phyloP scores from a whole-genome alignment of 2,888 invertebrate species.

The Tridacna crocea region DNA sequence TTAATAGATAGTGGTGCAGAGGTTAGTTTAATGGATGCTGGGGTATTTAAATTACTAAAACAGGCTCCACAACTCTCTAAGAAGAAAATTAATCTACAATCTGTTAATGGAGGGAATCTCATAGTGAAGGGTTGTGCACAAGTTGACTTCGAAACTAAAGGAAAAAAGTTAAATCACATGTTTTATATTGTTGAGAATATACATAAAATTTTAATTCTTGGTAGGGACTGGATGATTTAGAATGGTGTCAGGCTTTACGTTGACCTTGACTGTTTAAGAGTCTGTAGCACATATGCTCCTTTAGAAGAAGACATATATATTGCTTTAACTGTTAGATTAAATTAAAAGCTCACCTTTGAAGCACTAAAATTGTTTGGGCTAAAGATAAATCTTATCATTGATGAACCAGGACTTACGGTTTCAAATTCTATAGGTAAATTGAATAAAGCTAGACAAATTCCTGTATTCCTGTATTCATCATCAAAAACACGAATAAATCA shows the following conservation, averaged over 20 bases:
- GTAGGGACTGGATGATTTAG: background rate
- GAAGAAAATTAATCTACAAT: conserved; percentile 8
- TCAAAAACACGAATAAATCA: background rate
- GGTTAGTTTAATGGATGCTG: conserved; percentile 11
- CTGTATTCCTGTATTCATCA: conserved; percentile 6
- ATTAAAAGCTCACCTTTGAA: background rate
- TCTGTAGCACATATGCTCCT: background rate
- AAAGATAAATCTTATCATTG: conserved; percentile 1
- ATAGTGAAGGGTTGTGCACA: background rate
- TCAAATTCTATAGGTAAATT: conserved; percentile 14
- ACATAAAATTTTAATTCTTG: background rate
- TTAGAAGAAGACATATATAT: background rate
- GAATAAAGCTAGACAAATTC: background rate
- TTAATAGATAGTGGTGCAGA: conserved; percentile 21
- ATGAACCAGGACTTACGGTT: conserved; percentile 28
- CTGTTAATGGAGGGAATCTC: conserved; percentile 6
- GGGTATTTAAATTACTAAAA: conserved; percentile 12
- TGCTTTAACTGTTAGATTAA: background rate
- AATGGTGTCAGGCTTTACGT: conserved; percentile 25
- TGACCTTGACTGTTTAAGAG: conserved; percentile 13
- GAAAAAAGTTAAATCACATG: conserved; percentile 15
- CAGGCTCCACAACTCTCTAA: background rate
- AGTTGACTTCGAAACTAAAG: conserved; percentile 6
- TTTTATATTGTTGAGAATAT: conserved; percentile 26
- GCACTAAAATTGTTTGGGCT: background rate